Evolutionary conservation across 2,113 vertebrate species (phyloP).

Genomic region (Chunga burmeisteri): DNA sequence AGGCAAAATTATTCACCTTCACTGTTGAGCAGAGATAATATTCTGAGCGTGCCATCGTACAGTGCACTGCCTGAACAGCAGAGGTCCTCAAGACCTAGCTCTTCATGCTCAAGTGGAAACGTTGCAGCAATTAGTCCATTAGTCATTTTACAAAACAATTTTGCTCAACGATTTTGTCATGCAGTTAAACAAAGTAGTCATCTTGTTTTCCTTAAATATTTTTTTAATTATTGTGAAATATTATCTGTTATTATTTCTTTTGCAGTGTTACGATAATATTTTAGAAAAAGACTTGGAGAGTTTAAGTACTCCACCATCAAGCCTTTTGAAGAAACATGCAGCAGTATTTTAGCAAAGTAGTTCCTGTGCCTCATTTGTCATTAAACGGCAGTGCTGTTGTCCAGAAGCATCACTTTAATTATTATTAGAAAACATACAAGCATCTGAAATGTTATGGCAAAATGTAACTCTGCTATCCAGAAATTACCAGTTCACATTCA

Average conservation of each 20-base stretch:
- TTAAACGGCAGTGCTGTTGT: not conserved
- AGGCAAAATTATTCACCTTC: not conserved
- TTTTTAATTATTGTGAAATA: not conserved
- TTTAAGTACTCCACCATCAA: not conserved
- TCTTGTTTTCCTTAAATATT: not conserved
- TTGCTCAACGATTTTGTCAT: not conserved
- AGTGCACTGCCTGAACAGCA: slow-evolving; percentile 60
- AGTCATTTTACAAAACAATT: slow-evolving; percentile 10
- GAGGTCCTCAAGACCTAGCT: slow-evolving; percentile 74
- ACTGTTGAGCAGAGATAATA: not conserved
- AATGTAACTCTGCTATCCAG: not conserved
- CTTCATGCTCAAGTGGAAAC: not conserved
- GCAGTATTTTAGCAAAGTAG: not conserved
- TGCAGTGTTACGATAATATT: not conserved
- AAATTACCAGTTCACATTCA: not conserved
- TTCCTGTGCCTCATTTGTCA: not conserved
- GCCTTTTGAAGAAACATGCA: not conserved
- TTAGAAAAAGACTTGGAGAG: not conserved
- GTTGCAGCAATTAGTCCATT: not conserved
- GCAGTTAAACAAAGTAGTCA: slow-evolving; percentile 5
- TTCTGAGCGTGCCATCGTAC: fast-evolving
- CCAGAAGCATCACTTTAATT: not conserved
- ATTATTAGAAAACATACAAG: not conserved
- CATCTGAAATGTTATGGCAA: not conserved
- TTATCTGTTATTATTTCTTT: not conserved